Evolutionary conservation across 1,140 invertebrate species (phyloP).

Genomic region (Diuraphis noxia): DNA sequence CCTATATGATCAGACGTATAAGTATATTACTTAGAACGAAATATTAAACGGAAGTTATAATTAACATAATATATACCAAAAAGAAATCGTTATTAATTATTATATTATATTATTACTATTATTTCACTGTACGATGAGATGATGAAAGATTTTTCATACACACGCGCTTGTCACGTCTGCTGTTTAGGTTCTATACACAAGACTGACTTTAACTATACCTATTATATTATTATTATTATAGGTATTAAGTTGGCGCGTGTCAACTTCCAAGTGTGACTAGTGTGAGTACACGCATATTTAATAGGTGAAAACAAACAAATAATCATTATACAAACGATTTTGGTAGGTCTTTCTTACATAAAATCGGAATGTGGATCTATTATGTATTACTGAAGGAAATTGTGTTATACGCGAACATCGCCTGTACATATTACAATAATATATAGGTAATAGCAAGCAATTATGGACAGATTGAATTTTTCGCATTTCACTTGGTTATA

Average conservation of each 20-base stretch:
- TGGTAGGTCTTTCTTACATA: neutral
- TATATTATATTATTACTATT: neutral
- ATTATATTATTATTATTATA: neutral
- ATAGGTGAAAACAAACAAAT: neutral
- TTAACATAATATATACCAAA: neutral
- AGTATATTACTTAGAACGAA: neutral
- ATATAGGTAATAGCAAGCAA: neutral
- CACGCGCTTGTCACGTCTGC: neutral
- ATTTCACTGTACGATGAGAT: neutral
- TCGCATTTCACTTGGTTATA: conserved; percentile 5
- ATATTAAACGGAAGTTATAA: neutral
- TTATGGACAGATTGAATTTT: neutral
- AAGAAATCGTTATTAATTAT: neutral
- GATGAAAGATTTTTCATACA: neutral
- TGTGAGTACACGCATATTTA: neutral
- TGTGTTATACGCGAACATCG: neutral
- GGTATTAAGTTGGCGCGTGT: neutral
- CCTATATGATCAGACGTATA: neutral
- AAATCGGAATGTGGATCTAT: neutral
- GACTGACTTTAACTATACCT: neutral
- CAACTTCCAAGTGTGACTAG: neutral
- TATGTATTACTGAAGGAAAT: neutral
- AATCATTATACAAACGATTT: neutral
- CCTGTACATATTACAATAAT: neutral
- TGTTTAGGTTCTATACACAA: neutral